These are phyloP conservation scores for Cisticola juncidis DNA, from an alignment of 2,113 vertebrate genomes.

Conservation along the genomic window DNA sequence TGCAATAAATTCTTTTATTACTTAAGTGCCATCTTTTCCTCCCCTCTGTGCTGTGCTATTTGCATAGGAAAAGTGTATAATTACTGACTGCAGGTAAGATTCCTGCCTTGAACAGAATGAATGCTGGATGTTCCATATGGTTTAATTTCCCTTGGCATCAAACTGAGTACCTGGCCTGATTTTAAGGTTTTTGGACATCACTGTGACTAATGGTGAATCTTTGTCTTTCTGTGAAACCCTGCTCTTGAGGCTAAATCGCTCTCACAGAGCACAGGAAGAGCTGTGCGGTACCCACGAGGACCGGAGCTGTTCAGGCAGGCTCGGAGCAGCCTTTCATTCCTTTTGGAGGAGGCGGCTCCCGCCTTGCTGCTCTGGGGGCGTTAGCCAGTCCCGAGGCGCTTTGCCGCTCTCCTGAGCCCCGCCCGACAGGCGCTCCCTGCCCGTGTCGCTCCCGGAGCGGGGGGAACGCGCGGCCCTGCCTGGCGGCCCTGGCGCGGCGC, in stretches of 20 bases:
- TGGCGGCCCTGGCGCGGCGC: rapidly evolving
- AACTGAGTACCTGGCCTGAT: rapidly evolving
- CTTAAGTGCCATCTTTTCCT: not conserved
- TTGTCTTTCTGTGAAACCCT: not conserved
- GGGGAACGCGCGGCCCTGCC: rapidly evolving
- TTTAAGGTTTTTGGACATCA: not conserved
- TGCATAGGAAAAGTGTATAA: rapidly evolving
- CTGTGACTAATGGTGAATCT: not conserved
- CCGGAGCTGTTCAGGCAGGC: not conserved
- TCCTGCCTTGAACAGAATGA: not conserved
- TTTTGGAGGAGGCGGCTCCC: not conserved
- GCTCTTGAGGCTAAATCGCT: not conserved
- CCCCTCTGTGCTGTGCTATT: not conserved
- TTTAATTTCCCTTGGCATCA: not conserved
- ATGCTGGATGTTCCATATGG: rapidly evolving
- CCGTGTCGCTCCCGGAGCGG: rapidly evolving
- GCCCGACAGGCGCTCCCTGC: rapidly evolving
- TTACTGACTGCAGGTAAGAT: not conserved
- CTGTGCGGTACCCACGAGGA: no score
- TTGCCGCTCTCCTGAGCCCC: rapidly evolving
- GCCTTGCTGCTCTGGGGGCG: rapidly evolving
- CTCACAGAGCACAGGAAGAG: not conserved
- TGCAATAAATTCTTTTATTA: not conserved
- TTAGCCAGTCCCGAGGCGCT: rapidly evolving
- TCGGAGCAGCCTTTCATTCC: not conserved